Evolutionary conservation across 2,888 invertebrate species (phyloP), one percentile per base, ranked within the genome.

Genomic region (Heliconius ismenius): DNA sequence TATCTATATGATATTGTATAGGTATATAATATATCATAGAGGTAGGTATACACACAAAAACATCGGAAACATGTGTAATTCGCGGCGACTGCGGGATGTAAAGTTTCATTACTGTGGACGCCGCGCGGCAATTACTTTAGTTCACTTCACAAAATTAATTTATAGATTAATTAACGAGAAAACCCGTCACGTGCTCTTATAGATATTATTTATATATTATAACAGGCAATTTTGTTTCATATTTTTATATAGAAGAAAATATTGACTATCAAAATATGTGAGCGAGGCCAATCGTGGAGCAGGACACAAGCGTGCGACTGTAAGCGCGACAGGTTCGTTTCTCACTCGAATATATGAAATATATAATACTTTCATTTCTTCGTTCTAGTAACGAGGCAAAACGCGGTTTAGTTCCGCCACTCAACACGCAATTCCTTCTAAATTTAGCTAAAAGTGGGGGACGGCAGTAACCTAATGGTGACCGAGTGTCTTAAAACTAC

Each of bases 141-240:
- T 58, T 70, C 69, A 58, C 70, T 70, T 70, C 58, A 70, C 58
- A 36, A 58, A 70, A 70, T 70, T 70, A 70, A 70, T 70, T 70
- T 70, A 70, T 70, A 58, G 70, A 70, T 58, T 70, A 58, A 70
- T 70, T 70, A 70, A 58, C 36, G n/a, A 10, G 32, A 58, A 58
- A 70, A 36, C 70, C 24, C n/a, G 18, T 70, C 54, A 70, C 70
- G 58, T n/a, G 70, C 36, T 58, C 70, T 70, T 70, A 70, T 58
- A 69, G 28, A 70, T 24, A 36, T 58, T 70, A 70, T 70, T 70
- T 36, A 58, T 62, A 62, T 62, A 26, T 26, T 62, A 62, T 70
- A 58, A 58, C 58, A 18, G 39, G 24, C 24, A 24, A 70, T 58
- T 58, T 58, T 36, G 15, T 7, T 24, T 32, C n/a, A 70, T 58